Conservation (phyloP, 1,140 invertebrate species). For the Drosophila busckii region DNA sequence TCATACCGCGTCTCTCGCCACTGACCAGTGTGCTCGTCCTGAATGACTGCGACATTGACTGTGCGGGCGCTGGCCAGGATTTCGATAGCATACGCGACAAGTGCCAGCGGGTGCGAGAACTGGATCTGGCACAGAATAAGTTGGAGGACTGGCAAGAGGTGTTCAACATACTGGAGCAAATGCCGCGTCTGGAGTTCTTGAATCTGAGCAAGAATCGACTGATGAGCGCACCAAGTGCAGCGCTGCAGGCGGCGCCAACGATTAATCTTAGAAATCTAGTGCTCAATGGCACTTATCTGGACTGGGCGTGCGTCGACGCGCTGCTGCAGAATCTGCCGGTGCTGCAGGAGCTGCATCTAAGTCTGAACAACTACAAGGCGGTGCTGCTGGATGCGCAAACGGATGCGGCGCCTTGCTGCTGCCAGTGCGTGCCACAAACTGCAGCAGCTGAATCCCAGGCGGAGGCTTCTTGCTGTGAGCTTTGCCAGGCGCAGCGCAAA, state of each 20-base stretch:
- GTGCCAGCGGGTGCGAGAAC: constrained; percentile 91
- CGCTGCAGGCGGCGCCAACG: constrained; percentile 78
- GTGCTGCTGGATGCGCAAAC: constrained; percentile 80
- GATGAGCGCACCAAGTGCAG: constrained; percentile 82
- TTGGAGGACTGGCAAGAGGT: constrained; percentile 92
- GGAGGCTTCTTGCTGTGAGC: constrained; percentile 7
- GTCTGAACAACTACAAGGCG: constrained; percentile 90
- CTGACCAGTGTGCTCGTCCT: constrained; percentile 87
- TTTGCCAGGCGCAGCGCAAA: constrained; percentile 26
- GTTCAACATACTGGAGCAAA: constrained; percentile 89
- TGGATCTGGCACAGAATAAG: constrained; percentile 94
- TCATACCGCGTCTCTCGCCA: constrained; percentile 89
- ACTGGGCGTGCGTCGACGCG: constrained; percentile 89
- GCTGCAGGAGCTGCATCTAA: constrained; percentile 93
- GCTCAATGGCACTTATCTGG: constrained; percentile 90
- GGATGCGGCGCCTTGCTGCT: constrained; percentile 13
- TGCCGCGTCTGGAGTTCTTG: constrained; percentile 92
- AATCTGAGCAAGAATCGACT: constrained; percentile 94
- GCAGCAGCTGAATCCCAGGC: no score
- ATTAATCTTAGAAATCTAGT: constrained; percentile 87
- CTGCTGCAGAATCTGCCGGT: constrained; percentile 87
- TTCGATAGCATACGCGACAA: constrained; percentile 87
- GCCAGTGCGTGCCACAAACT: no score
- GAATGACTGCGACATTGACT: constrained; percentile 93
- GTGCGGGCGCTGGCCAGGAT: constrained; percentile 91